Conservation (phyloP, 2,888 invertebrate species). For the Stenichneumon culpator region DNA sequence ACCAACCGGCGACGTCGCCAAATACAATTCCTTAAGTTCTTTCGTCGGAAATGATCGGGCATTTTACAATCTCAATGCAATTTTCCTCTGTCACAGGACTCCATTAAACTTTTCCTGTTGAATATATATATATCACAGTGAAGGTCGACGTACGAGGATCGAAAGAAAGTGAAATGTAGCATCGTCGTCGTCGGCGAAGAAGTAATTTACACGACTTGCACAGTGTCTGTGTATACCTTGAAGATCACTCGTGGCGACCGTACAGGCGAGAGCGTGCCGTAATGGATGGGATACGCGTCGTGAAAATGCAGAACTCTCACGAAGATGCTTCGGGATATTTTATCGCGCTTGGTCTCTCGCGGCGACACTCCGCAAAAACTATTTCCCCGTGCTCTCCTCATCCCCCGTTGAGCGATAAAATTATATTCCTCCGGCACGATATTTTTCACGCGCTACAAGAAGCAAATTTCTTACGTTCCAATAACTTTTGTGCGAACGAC, state of each 20-base stretch:
- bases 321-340: slow-evolving; percentile 31
- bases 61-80: neutral
- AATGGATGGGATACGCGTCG: slow-evolving; percentile 46
- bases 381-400: neutral
- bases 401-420: neutral
- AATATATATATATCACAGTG: neutral
- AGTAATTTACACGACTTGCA: slow-evolving; percentile 11
- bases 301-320: slow-evolving; percentile 50
- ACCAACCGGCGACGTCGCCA: too few species aligned
- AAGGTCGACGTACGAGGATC: slow-evolving; percentile 18
- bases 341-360: slow-evolving; percentile 27
- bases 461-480: slow-evolving; percentile 19
- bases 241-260: slow-evolving; percentile 9
- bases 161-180: slow-evolving; percentile 45
- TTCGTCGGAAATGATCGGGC: neutral
- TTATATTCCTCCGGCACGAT: slow-evolving; percentile 35
- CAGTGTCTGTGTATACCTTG: neutral
- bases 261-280: slow-evolving; percentile 33
- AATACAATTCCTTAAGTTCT: too few species aligned
- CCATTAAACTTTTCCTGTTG: neutral
- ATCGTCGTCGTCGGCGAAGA: slow-evolving; percentile 20
- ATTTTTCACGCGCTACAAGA: slow-evolving; percentile 20
- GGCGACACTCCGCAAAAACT: slow-evolving; percentile 24
- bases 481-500: slow-evolving; percentile 11
- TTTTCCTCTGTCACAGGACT: neutral